These are phyloP conservation scores for Sebastes vulpes DNA, from an alignment of 2,797 vertebrate genomes.

Conservation along the genomic window DNA sequence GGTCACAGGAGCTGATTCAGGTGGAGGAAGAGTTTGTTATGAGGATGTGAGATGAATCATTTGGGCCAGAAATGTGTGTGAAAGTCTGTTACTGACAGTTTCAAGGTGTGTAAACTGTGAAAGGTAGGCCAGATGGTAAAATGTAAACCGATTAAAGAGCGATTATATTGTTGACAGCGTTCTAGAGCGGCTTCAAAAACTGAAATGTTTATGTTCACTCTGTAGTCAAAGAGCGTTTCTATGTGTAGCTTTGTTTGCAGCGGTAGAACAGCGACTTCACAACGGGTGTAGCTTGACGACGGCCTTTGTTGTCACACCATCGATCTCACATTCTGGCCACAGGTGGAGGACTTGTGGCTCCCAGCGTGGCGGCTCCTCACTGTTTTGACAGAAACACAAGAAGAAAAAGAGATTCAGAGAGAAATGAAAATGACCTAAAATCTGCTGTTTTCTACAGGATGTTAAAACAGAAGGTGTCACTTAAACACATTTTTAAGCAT, in stretches of 20 bases:
- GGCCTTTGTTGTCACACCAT: conserved; percentile 57
- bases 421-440: not conserved
- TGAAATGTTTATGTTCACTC: conserved; percentile 4
- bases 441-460: not conserved
- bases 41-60: conserved; percentile 49
- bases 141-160: not conserved
- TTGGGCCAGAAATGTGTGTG: conserved; percentile 18
- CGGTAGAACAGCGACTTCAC: not conserved
- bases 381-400: conserved; percentile 62
- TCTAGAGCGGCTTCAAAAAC: not conserved
- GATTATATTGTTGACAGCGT: not conserved
- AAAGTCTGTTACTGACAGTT: conserved; percentile 1
- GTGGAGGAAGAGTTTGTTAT: conserved; percentile 44
- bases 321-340: conserved; percentile 73
- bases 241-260: conserved; percentile 15
- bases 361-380: conserved; percentile 51
- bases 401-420: conserved; percentile 46
- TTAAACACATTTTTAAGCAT: not conserved
- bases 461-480: not conserved
- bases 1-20: conserved; percentile 55
- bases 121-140: conserved; percentile 12
- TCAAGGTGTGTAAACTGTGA: conserved; percentile 22
- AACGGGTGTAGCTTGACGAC: conserved; percentile 18
- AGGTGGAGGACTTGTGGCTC: conserved; percentile 44
- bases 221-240: not conserved